phyloP scores from a whole-genome alignment of 37 sponge, comb jelly and placozoan species.

The Oscarella lobularis region DNA sequence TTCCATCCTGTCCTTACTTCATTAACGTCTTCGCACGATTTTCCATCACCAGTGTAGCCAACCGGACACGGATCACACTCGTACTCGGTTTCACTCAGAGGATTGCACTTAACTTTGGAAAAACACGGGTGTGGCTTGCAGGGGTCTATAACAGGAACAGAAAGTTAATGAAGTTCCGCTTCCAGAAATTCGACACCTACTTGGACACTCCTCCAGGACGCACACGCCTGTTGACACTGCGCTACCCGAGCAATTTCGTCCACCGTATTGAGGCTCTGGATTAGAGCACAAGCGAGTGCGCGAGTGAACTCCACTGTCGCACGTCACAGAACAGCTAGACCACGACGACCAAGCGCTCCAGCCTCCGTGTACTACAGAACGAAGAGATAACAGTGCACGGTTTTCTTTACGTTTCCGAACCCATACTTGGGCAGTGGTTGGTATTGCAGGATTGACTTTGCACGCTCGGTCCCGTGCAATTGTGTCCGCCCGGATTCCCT shows the following conservation, averaged over 20 bases:
- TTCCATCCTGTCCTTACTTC: too few relatives aligned
- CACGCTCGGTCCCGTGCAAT: slow-evolving; percentile 23
- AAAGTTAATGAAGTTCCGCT: not conserved
- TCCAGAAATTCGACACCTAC: too few relatives aligned
- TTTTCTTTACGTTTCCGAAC: not conserved
- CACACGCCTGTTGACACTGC: not conserved
- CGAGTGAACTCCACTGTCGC: not conserved
- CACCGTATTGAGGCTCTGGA: slow-evolving; percentile 3
- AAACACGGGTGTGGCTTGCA: slow-evolving; percentile 55
- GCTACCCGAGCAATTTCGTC: not conserved
- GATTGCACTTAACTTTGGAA: slow-evolving; percentile 18
- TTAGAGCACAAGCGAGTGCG: not conserved
- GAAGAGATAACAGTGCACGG: not conserved
- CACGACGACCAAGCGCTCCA: slow-evolving; percentile 5
- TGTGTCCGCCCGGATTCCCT: slow-evolving; percentile 34
- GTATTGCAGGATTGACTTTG: slow-evolving; percentile 44
- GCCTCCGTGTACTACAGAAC: not conserved
- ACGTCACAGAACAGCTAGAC: not conserved
- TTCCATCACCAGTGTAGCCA: slow-evolving; percentile 62
- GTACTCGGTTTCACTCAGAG: slow-evolving; percentile 40
- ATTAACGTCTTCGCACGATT: slow-evolving; percentile 33
- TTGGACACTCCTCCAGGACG: not conserved
- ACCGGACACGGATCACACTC: slow-evolving; percentile 71
- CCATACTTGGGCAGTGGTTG: slow-evolving; percentile 48
- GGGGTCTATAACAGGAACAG: slow-evolving; percentile 27